Evolutionary conservation across 2,113 vertebrate species (phyloP).

Genomic region (Fulica atra): DNA sequence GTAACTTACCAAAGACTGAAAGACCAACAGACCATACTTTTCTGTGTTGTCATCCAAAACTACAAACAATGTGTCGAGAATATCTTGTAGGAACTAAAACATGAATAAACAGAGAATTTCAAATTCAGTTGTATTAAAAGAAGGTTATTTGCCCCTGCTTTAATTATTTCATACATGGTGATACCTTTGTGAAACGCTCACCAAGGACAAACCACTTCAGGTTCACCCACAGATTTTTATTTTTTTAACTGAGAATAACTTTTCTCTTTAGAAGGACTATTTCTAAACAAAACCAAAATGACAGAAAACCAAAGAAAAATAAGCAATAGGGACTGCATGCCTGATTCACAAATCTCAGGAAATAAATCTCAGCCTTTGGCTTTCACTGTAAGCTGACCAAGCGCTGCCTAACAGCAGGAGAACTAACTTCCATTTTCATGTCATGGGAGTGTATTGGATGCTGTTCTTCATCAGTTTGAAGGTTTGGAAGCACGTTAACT

Average conservation of each 20-base stretch:
- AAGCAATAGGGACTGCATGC: not conserved
- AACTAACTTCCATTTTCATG: not conserved
- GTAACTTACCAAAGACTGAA: slow-evolving; percentile 91
- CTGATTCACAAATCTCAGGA: not conserved
- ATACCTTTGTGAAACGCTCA: not conserved
- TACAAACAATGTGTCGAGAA: slow-evolving; percentile 92
- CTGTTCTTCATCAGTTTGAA: not conserved
- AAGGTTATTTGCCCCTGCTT: not conserved
- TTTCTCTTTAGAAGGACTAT: not conserved
- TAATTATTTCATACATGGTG: not conserved
- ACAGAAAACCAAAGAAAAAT: not conserved
- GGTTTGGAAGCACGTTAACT: not conserved
- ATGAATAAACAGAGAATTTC: slow-evolving; percentile 1
- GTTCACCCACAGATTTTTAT: not conserved
- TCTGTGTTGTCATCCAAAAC: slow-evolving; percentile 97
- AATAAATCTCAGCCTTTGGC: not conserved
- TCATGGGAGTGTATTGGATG: not conserved
- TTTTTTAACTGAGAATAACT: not conserved
- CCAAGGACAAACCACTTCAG: not conserved
- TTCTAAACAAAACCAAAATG: not conserved
- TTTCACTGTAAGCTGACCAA: not conserved
- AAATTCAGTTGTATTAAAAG: not conserved
- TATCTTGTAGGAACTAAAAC: slow-evolving; percentile 91
- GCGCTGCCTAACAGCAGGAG: not conserved
- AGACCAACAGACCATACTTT: slow-evolving; percentile 93